Evolutionary conservation across 2,888 invertebrate genomes (phyloP).

Genomic region (Agrotis clavis): DNA sequence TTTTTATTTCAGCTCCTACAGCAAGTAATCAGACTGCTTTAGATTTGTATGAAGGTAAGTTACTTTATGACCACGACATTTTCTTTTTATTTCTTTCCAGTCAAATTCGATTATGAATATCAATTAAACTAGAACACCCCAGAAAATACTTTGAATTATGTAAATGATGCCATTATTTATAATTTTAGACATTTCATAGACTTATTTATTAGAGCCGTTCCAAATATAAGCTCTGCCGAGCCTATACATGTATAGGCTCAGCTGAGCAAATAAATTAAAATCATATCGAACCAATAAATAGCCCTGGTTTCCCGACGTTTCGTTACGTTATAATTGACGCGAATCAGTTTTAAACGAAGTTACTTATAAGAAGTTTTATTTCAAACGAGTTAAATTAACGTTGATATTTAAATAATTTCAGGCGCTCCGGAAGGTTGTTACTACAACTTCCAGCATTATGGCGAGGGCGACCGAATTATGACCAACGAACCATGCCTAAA

Average conservation of each 20-base stretch:
- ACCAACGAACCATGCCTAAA: conserved; percentile 99
- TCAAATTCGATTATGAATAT: too few species aligned
- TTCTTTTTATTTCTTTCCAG: background rate
- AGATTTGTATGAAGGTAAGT: conserved; percentile 92
- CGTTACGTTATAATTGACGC: background rate
- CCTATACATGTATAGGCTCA: background rate
- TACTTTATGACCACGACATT: background rate
- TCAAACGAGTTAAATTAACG: conserved; percentile 1
- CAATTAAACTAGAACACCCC: background rate
- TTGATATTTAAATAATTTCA: conserved; percentile 75
- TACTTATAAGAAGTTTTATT: background rate
- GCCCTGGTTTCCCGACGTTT: background rate
- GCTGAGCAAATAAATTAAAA: background rate
- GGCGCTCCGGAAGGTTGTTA: conserved; percentile 94
- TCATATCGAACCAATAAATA: background rate
- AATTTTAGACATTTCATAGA: background rate
- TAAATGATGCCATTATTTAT: background rate
- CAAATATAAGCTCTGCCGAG: too few species aligned
- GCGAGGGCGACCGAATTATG: conserved; percentile 97
- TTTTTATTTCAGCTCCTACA: conserved; percentile 92
- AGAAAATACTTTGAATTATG: background rate
- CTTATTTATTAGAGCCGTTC: background rate
- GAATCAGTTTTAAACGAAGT: background rate
- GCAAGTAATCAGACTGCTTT: conserved; percentile 92
- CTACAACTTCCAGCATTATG: conserved; percentile 98